These are phyloP conservation scores for Castor canadensis DNA, from an alignment of 2,113 vertebrate species.

Conservation along the genomic window DNA sequence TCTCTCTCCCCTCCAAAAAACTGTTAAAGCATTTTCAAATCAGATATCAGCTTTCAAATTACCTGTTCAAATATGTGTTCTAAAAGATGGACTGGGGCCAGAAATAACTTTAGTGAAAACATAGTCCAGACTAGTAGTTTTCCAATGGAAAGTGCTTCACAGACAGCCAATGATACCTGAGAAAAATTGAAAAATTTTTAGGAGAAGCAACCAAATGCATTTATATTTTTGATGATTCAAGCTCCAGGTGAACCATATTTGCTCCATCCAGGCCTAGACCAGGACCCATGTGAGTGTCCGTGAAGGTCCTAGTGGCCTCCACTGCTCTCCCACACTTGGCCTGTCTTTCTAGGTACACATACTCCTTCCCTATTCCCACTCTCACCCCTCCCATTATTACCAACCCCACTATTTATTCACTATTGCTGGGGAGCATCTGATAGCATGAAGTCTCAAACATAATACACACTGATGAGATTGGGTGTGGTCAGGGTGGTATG, in stretches of 20 bases:
- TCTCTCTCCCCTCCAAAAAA: not conserved
- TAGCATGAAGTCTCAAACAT: not conserved
- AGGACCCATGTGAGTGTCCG: not conserved
- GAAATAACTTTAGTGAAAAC: conserved; percentile 35
- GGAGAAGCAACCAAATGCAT: not conserved
- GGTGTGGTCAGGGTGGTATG: no score
- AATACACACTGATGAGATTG: no score
- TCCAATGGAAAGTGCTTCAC: not conserved
- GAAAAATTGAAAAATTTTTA: not conserved
- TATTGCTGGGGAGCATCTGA: not conserved
- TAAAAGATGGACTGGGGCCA: not conserved
- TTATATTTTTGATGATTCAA: not conserved
- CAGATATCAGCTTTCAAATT: conserved; percentile 24
- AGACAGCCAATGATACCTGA: not conserved
- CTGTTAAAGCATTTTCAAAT: conserved; percentile 44
- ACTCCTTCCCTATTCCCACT: not conserved
- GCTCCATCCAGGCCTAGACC: not conserved
- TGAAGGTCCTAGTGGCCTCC: not conserved
- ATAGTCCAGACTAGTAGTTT: not conserved
- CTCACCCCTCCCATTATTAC: not conserved
- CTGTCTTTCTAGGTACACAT: not conserved
- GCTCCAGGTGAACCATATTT: not conserved
- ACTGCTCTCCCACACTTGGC: not conserved
- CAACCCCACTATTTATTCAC: not conserved
- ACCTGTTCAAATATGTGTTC: not conserved